Evolutionary conservation across 2,888 invertebrate genomes (phyloP).

Genomic region (Euclidia mi): DNA sequence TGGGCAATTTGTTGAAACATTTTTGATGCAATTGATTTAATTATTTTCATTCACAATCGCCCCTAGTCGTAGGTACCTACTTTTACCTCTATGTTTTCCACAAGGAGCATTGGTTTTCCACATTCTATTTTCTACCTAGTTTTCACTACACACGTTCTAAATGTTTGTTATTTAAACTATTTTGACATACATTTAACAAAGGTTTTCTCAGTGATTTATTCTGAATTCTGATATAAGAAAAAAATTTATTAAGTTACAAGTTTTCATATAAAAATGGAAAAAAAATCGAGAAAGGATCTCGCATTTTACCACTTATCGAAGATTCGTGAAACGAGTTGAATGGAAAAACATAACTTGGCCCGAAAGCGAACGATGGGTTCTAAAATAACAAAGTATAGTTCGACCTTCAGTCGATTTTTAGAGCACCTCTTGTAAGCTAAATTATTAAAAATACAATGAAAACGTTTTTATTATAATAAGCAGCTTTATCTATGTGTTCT

Average conservation of each 20-base stretch:
- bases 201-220: neutral
- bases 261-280: neutral
- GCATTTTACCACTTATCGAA: conserved; percentile 15
- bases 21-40: too few relatives aligned
- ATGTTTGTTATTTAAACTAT: too few relatives aligned
- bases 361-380: conserved; percentile 1
- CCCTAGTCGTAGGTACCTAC: too few relatives aligned
- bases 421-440: neutral
- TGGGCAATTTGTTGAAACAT: too few relatives aligned
- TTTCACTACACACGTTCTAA: too few relatives aligned
- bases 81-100: too few relatives aligned
- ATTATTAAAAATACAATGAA: neutral
- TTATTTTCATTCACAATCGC: too few relatives aligned
- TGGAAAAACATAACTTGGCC: conserved; percentile 2
- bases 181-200: too few relatives aligned
- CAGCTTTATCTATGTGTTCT: too few relatives aligned
- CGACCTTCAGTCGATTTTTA: conserved; percentile 18
- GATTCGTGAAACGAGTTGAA: conserved; percentile 3
- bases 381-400: conserved; percentile 31
- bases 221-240: neutral
- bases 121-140: too few relatives aligned
- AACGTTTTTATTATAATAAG: neutral
- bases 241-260: neutral
- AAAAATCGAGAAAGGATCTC: neutral
- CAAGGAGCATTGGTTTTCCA: too few relatives aligned